Evolutionary conservation across 2,113 vertebrate species (phyloP).

Genomic region (Paralichthys olivaceus): DNA sequence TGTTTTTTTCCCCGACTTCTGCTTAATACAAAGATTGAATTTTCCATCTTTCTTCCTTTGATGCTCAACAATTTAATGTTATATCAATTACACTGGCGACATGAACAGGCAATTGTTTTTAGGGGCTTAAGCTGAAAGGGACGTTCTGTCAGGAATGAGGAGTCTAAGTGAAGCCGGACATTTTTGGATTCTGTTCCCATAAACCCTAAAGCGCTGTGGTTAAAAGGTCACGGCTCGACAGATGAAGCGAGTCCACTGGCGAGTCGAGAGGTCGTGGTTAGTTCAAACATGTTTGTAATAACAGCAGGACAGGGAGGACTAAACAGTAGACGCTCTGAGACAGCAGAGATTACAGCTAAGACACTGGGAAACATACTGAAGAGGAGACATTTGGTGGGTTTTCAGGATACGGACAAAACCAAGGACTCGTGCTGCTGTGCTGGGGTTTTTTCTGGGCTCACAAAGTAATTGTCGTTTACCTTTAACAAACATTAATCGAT

Average conservation of each 20-base stretch:
- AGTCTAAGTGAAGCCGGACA: neutral
- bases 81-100: neutral
- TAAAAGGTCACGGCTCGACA: neutral
- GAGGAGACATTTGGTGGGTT: neutral
- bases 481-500: neutral
- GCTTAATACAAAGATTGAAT: no score
- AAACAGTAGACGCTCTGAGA: neutral
- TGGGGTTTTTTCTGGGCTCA: neutral
- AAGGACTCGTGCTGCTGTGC: no score
- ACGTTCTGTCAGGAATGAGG: neutral
- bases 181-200: neutral
- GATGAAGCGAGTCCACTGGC: neutral
- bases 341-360: neutral
- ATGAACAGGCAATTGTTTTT: neutral
- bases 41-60: no score
- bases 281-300: constrained; percentile 8
- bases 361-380: no score
- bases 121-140: neutral
- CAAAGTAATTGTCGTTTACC: neutral
- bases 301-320: neutral
- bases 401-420: neutral
- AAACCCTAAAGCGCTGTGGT: neutral
- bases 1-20: no score
- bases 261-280: neutral
- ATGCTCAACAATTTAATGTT: neutral